Percentiles rank a stretch among this genome's conserved stretches.
phyloP scores from a whole-genome alignment of 1,140 invertebrate species.

The Nephotettix cincticeps region DNA sequence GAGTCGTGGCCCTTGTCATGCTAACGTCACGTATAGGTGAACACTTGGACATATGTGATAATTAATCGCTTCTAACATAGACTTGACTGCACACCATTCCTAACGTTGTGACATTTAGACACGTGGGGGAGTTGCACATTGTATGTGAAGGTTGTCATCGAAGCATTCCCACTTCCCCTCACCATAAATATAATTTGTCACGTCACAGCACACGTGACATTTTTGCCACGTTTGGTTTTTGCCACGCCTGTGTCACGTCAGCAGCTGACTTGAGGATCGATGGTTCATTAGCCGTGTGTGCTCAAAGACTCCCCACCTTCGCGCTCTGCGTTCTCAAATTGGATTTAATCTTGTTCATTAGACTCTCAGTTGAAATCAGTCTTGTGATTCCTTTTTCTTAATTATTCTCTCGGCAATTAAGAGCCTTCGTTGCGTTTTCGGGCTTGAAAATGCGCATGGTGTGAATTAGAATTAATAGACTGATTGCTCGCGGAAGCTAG shows the following conservation, averaged over 20 bases:
- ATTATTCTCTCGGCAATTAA: background rate
- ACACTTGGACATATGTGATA: too few relatives aligned
- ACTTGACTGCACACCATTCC: too few relatives aligned
- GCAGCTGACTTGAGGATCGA: background rate
- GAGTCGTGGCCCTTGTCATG: too few relatives aligned
- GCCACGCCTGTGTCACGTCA: background rate
- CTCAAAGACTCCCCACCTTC: background rate
- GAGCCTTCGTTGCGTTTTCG: background rate
- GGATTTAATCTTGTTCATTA: conserved; percentile 6
- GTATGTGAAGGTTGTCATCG: too few relatives aligned
- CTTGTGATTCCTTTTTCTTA: background rate
- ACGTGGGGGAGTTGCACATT: too few relatives aligned
- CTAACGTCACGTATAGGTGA: too few relatives aligned
- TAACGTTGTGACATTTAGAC: too few relatives aligned
- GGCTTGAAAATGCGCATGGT: background rate
- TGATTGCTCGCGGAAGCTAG: background rate
- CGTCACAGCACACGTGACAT: too few relatives aligned
- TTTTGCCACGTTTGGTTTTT: too few relatives aligned
- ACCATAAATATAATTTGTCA: too few relatives aligned
- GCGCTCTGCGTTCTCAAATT: background rate
- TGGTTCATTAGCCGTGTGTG: conserved; percentile 1
- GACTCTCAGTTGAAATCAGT: background rate
- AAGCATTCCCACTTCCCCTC: too few relatives aligned
- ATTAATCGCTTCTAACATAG: too few relatives aligned
- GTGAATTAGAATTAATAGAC: background rate